Percentiles rank a stretch among this genome's conserved stretches.
These are phyloP conservation scores for Rhagonycha fulva DNA, from an alignment of 2,888 invertebrate species.

Conservation along the genomic window DNA sequence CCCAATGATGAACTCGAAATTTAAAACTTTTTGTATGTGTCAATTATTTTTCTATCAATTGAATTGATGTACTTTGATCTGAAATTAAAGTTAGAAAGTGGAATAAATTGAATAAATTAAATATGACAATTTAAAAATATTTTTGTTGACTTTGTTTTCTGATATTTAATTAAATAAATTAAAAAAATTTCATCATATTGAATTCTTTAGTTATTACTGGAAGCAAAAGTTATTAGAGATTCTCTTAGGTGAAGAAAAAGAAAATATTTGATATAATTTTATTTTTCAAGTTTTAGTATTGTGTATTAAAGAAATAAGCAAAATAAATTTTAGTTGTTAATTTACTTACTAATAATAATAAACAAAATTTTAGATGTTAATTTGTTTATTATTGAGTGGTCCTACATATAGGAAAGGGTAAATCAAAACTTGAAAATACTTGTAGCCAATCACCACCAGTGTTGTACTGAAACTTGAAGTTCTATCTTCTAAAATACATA, in stretches of 20 bases:
- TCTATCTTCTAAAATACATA: not conserved
- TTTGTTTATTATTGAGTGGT: not conserved
- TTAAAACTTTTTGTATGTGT: no score
- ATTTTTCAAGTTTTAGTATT: not conserved
- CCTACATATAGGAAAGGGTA: not conserved
- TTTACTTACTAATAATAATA: not conserved
- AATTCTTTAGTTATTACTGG: no score
- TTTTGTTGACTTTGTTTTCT: not conserved
- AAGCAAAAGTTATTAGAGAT: no score
- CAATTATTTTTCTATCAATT: not conserved
- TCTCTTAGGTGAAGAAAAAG: not conserved
- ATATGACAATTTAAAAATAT: not conserved
- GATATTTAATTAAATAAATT: not conserved
- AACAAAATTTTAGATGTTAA: not conserved
- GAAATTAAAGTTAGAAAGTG: not conserved
- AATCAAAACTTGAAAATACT: not conserved
- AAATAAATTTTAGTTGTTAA: not conserved
- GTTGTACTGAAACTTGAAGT: not conserved
- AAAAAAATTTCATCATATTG: not conserved
- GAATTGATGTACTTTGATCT: not conserved
- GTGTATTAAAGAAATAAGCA: no score
- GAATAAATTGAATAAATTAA: not conserved
- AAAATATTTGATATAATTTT: not conserved
- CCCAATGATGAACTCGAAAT: not conserved
- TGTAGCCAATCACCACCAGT: not conserved